Base-by-base conservation (phyloP, 2,113 vertebrate species). In the Pavo muticus region DNA sequence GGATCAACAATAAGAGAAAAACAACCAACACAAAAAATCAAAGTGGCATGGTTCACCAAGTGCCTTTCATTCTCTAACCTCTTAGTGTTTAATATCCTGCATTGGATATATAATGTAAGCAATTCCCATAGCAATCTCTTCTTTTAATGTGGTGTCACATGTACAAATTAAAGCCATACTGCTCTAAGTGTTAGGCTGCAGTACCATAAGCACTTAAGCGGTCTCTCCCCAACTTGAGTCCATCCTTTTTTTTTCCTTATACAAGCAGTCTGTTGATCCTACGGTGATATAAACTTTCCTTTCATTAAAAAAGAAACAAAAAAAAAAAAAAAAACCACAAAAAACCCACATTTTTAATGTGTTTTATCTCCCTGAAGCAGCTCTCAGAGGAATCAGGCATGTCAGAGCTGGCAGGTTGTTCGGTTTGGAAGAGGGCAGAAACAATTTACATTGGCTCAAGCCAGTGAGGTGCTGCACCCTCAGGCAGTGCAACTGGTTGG, bases 1-100 rank as follows among this genome's bases (percentile, higher is more conserved):
- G 72, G 74, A 69, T 25, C 57, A 71, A 71, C 48, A 84, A 61
- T 69, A 87, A 6, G 29, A 73, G n/a, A 59, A 91, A 83, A 64
- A 37, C 16, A 54, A 7, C 19, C 6, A 4, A 10, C 0, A 11
- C 2, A 61, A 86, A 69, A 84, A 94, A 93, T 86, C 50, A 93
- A 93, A 88, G 87, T 57, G 44, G 44, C 1, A 0, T 27, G 6
- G 0, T 42, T 91, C 32, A 44, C 57, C 27, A 21, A 84, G 30
- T 3, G 52, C 67, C 44, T 79, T 84, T 87, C 52, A n/a, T 87
- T 94, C 88, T 68, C 80, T 84, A 91, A 93, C 74, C 74, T 89
- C 81, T 48, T 91, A 3, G 87, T 70, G 84, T 94, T 95, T 91
- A 93, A 94, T 85, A 94, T 93, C 84, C 93, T 92, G 88, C 69